Evolutionary conservation across 2,888 invertebrate species (phyloP).

Genomic region (Lomographa bimaculata): DNA sequence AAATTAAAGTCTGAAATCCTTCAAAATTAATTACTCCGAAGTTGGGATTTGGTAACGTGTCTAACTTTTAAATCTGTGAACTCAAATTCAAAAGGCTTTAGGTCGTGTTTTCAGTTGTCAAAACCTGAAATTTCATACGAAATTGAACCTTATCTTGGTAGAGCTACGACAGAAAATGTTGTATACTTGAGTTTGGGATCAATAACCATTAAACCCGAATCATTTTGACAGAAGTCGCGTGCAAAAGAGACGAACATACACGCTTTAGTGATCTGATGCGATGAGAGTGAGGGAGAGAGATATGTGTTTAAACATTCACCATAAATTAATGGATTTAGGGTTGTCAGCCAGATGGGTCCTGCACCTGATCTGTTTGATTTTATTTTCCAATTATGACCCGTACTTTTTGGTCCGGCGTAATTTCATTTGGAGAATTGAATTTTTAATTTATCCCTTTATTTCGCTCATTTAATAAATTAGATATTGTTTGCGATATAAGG

Average conservation of each 20-base stretch:
- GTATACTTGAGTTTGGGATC: conserved; percentile 52
- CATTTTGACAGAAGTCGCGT: conserved; percentile 72
- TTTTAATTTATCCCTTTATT: conserved; percentile 7
- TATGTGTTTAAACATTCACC: conserved; percentile 48
- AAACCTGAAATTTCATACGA: conserved; percentile 22
- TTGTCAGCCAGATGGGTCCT: conserved; percentile 60
- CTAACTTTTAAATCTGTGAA: conserved; percentile 74
- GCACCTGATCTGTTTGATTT: conserved; percentile 77
- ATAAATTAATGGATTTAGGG: conserved; percentile 53
- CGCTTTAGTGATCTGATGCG: conserved; percentile 27
- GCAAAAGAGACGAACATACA: conserved; percentile 49
- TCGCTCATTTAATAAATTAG: too few relatives aligned
- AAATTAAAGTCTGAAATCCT: conserved; percentile 44
- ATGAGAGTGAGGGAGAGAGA: conserved; percentile 49
- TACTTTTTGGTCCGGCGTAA: conserved; percentile 19
- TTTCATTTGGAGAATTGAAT: conserved; percentile 14
- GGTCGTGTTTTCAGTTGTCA: conserved; percentile 60
- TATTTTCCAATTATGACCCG: conserved; percentile 64
- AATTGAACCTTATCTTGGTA: conserved; percentile 31
- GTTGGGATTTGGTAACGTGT: conserved; percentile 47
- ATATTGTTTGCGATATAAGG: too few relatives aligned
- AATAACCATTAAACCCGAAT: conserved; percentile 76
- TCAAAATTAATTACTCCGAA: conserved; percentile 37
- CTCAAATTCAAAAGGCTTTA: conserved; percentile 69
- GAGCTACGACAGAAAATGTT: conserved; percentile 49